Conservation (phyloP, 2,113 vertebrate genomes). For the Aegotheles bennettii region DNA sequence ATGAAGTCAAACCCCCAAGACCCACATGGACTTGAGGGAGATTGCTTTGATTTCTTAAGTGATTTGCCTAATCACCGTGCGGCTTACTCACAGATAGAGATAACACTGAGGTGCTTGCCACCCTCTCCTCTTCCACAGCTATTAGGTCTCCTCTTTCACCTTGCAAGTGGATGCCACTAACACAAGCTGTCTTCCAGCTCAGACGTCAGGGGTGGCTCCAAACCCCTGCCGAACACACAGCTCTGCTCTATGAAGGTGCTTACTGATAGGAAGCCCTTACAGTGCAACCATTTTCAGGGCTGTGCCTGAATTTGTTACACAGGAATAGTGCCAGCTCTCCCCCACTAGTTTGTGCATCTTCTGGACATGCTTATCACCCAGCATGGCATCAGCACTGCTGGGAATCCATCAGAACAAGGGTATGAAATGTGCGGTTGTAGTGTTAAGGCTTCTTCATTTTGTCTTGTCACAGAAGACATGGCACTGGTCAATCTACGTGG, state of each 20-base stretch:
- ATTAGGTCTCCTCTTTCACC: not conserved
- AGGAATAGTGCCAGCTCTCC: not conserved
- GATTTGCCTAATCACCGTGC: not conserved
- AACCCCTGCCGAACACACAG: not conserved
- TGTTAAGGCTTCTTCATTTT: not conserved
- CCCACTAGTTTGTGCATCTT: not conserved
- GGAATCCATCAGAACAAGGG: not conserved
- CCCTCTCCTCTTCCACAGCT: not conserved
- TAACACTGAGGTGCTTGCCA: not conserved
- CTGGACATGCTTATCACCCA: not conserved
- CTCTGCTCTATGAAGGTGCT: not conserved
- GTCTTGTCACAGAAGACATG: not conserved
- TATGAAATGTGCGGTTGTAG: not conserved
- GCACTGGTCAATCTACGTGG: not conserved
- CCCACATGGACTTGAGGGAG: not conserved
- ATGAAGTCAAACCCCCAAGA: not conserved
- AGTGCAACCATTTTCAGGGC: not conserved
- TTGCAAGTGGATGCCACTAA: not conserved
- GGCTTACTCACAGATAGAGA: not conserved
- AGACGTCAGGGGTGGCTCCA: not conserved
- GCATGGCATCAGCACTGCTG: not conserved
- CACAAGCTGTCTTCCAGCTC: not conserved
- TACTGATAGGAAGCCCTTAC: not conserved
- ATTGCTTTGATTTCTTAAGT: not conserved
- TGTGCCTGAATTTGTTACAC: not conserved